Conservation (phyloP, 2,797 vertebrate species). For the Leptatherina wallacei region DNA sequence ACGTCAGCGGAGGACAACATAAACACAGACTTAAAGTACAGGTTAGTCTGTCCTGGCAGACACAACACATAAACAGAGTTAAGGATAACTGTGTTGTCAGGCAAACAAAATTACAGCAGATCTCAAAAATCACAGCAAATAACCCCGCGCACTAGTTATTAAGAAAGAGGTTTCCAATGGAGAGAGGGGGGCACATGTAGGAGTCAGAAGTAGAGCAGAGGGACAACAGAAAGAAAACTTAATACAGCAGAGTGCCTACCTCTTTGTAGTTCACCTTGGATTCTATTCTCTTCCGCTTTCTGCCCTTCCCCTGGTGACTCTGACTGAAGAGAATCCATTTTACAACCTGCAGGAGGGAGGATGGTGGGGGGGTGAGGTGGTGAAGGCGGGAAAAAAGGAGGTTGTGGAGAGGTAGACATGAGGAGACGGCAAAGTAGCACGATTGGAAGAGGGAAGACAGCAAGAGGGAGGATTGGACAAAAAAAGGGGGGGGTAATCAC, state of each 20-base stretch:
- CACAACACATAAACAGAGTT: conserved; percentile 61
- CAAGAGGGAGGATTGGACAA: conserved; percentile 12
- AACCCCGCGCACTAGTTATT: neutral
- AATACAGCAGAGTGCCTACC: conserved; percentile 83
- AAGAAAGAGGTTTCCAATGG: conserved; percentile 23
- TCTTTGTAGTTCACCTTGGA: conserved; percentile 87
- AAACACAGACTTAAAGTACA: conserved; percentile 68
- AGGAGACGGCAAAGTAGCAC: conserved; percentile 39
- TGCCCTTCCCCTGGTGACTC: conserved; percentile 84
- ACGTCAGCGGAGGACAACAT: conserved; percentile 37
- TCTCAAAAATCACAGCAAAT: conserved; percentile 19
- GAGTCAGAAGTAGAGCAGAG: conserved; percentile 20
- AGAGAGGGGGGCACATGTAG: conserved; percentile 7
- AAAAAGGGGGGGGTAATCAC: conserved; percentile 1
- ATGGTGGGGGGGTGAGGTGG: conserved; percentile 21
- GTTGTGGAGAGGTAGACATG: conserved; percentile 34
- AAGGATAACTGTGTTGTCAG: conserved; percentile 45
- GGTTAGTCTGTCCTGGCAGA: conserved; percentile 51
- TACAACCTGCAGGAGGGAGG: conserved; percentile 84
- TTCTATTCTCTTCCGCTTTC: conserved; percentile 86
- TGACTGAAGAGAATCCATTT: conserved; percentile 91
- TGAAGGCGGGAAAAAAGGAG: conserved; percentile 59
- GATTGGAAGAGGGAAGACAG: conserved; percentile 38
- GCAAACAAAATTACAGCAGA: conserved; percentile 39
- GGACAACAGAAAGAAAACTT: conserved; percentile 40